Evolutionary conservation across 2,113 vertebrate species (phyloP).

Genomic region (Cyprinodon brontotheroides): DNA sequence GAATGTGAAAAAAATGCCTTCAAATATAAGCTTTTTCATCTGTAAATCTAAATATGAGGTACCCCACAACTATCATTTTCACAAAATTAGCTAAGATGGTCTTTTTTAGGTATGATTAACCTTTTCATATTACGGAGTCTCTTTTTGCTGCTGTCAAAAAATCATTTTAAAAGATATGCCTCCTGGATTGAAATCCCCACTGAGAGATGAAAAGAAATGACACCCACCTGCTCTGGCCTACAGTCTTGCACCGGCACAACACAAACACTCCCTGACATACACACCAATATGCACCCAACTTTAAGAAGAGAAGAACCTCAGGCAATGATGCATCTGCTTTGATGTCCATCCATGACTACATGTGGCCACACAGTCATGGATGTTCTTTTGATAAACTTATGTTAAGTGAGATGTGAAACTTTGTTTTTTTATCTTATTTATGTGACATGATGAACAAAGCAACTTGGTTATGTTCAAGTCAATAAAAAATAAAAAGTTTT

Average conservation of each 20-base stretch:
- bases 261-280: slow-evolving; percentile 10
- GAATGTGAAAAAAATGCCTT: not conserved
- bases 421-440: slow-evolving; percentile 9
- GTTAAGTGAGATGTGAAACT: slow-evolving; percentile 17
- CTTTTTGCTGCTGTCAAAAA: too few species aligned
- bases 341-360: slow-evolving; percentile 34
- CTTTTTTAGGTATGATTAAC: not conserved
- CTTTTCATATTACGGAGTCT: too few species aligned
- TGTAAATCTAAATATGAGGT: not conserved
- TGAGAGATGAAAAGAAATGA: slow-evolving; percentile 40
- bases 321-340: slow-evolving; percentile 50
- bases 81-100: not conserved
- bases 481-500: too few species aligned
- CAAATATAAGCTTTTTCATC: not conserved
- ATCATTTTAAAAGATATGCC: slow-evolving; percentile 32
- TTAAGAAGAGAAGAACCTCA: slow-evolving; percentile 23
- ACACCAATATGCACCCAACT: slow-evolving; percentile 16
- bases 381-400: slow-evolving; percentile 34
- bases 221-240: slow-evolving; percentile 40
- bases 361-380: not conserved
- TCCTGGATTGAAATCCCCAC: slow-evolving; percentile 22
- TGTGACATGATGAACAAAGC: slow-evolving; percentile 4
- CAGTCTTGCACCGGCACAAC: slow-evolving; percentile 3
- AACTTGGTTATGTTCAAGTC: not conserved
- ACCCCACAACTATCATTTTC: not conserved